Conservation (phyloP, 2,113 vertebrate genomes). For the Vidua macroura region DNA sequence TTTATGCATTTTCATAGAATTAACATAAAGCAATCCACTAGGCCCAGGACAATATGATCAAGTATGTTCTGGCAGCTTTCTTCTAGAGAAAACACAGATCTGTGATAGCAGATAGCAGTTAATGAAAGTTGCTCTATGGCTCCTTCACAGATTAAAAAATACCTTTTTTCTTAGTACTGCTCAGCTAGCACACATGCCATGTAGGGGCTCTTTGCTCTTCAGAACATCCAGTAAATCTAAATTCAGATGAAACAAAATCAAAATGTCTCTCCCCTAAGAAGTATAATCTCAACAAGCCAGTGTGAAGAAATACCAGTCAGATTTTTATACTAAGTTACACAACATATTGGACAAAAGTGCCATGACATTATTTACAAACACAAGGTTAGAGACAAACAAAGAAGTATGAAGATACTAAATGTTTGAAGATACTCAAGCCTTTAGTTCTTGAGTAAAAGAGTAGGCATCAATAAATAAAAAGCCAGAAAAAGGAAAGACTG, state of each 20-base stretch:
- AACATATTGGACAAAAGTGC: not conserved
- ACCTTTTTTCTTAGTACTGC: not conserved
- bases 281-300: not conserved
- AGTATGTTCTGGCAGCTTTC: not conserved
- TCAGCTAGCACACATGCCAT: not conserved
- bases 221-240: not conserved
- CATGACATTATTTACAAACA: not conserved
- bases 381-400: not conserved
- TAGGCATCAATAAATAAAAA: not conserved
- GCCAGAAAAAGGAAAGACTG: not conserved
- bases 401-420: not conserved
- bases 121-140: not conserved
- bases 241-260: not conserved
- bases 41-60: not conserved
- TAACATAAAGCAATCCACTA: not conserved
- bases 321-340: not conserved
- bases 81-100: not conserved
- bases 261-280: not conserved
- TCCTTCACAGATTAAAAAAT: not conserved
- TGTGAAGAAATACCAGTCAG: not conserved
- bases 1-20: not conserved
- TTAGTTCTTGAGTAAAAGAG: not conserved
- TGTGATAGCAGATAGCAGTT: not conserved
- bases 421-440: not conserved
- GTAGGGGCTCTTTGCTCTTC: not conserved